Evolutionary conservation across 2,888 invertebrate species (phyloP), one percentile per base, ranked within the genome.

Genomic region (Hydrotaea cyrtoneurina): DNA sequence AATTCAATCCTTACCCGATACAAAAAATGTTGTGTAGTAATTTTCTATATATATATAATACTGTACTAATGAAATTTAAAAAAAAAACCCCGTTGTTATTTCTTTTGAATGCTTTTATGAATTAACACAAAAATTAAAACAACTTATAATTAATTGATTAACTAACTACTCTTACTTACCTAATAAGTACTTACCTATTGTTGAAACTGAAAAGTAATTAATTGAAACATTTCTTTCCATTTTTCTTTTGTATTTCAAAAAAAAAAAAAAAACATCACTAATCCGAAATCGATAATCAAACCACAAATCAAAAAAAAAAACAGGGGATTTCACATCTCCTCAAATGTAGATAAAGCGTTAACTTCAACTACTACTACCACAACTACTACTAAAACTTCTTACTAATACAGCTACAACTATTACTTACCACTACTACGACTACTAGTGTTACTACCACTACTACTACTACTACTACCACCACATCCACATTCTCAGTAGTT

Each of bases 1-100:
- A 82, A 77, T 86, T 86, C 86, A 86, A 86, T 86, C 86, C 86
- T 86, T 86, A 86, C 86, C 86, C 81, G 78, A 62, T 78, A 69
- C 80, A 75, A 78, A 75, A 78, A 83, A 80, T 83, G 73, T 85
- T 85, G 66, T 80, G 80, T 82, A 85, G 82, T 83, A 83, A 77
- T 80, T 83, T 76, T 69, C 75, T 64, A 80, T 73, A 80, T 71
- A 69, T 23, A 23, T 50, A 39, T 39, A 8, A 10, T 39, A 39
- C 19, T n/a, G 15, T 69, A 43, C 46, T 69, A 66, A 79, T 36
- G n/a, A 66, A 55, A 66, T 15, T 21, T 11, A 21, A 39, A 75
- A 75, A 75, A 39, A 69, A 79, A 53, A 46, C 53, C 66, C 79
- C 77, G 62, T 80, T 85, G 85, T 77, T 85, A 77, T 81, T 81